Conservation (phyloP, 2,113 vertebrate species). For the Oreamnos americanus region DNA sequence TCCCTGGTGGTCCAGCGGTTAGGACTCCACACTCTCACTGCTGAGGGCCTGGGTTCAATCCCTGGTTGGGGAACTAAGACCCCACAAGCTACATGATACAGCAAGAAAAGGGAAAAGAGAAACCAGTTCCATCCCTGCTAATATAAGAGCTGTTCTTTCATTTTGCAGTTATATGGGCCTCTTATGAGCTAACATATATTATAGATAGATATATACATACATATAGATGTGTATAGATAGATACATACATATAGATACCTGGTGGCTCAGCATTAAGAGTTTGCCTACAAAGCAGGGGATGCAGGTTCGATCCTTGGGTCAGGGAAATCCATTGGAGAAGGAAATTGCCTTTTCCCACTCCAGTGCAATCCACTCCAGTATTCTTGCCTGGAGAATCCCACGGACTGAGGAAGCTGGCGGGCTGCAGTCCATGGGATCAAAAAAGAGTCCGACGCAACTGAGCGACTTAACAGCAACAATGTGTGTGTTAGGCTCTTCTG, state of each 20-base stretch:
- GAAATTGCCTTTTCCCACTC: not conserved
- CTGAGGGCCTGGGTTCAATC: not conserved
- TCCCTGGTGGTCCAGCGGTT: not conserved
- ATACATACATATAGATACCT: not conserved
- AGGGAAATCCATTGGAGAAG: not conserved
- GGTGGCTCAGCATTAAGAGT: not conserved
- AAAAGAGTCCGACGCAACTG: not conserved
- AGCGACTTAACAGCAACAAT: not conserved
- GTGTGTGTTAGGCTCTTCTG: not conserved
- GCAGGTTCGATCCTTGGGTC: not conserved
- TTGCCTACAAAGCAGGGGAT: not conserved
- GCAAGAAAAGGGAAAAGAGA: not conserved
- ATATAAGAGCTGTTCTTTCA: not conserved
- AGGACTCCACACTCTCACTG: not conserved
- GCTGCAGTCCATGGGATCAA: not conserved
- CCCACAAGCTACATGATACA: not conserved
- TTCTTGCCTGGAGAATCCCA: not conserved
- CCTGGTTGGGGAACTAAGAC: not conserved
- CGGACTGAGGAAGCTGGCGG: not conserved
- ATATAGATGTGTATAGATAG: not conserved
- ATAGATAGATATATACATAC: not conserved
- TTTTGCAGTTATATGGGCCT: not conserved
- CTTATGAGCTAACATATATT: not conserved
- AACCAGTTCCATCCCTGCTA: not conserved
- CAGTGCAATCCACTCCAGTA: not conserved